Evolutionary conservation across 2,888 invertebrate genomes (phyloP), one percentile per base, ranked within the genome.

Genomic region (Tholera decimalis): DNA sequence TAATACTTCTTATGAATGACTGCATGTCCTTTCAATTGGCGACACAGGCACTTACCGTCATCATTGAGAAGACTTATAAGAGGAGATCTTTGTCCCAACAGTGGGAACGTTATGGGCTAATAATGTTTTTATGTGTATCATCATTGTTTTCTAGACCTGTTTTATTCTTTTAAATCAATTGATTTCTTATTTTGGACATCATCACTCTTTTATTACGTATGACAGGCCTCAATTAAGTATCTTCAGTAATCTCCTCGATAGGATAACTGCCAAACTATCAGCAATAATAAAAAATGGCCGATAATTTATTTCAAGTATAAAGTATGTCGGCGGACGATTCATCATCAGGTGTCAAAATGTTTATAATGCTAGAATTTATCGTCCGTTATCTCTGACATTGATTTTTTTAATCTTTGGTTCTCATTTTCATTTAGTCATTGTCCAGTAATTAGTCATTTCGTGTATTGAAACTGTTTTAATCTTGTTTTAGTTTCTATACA

Each of bases 291-390:
- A 69, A 46, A 55, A 54, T 30, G 37, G 18, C 51, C 47, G 39
- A 30, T 56, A 64, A 68, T 71, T 57, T 71, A 60, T 75, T 57
- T 39, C 49, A 57, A 60, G 18, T 62, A 51, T 67, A 47, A 50
- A 60, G 54, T 47, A 56, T 53, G 51, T 68, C 46, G 58, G 59
- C 66, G 68, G 75, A 46, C 66, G 64, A 79, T 80, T 53, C 56
- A 77, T 81, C 75, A 79, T 68, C 43, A 7, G 20, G 28, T 77
- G 80, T 81, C 80, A 79, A 73, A 81, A 79, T 77, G 51, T 81
- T 81, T 68, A 63, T 67, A 53, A 73, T 69, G 61, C 73, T 79
- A 53, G 26, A 73, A 77, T 79, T 80, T 73, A 70, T 70, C 46
- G 64, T 46, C 56, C 33, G 64, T 63, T 74, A 69, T 73, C 54